Evolutionary conservation across 2,888 invertebrate genomes (phyloP).

Genomic region (Napeogenes inachia): DNA sequence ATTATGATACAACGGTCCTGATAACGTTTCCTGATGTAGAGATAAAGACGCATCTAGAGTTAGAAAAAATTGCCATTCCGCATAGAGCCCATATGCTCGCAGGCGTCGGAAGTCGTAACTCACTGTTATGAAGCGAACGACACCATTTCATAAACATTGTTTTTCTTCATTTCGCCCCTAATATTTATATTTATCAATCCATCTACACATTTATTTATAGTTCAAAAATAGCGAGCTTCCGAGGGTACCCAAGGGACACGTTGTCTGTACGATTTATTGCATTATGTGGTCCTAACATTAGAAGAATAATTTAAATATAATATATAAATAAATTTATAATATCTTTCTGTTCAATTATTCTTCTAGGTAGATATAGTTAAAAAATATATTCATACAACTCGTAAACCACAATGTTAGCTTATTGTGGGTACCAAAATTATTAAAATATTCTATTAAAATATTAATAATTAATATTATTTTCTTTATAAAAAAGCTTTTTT

Average conservation of each 20-base stretch:
- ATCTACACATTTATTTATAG: conserved; percentile 78
- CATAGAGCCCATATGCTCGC: conserved; percentile 66
- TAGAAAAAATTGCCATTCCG: conserved; percentile 62
- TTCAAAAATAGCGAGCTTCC: conserved; percentile 71
- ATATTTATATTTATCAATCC: conserved; percentile 78
- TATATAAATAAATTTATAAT: too few species aligned
- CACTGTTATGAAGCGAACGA: conserved; percentile 77
- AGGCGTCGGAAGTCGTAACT: conserved; percentile 76
- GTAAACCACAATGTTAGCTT: too few species aligned
- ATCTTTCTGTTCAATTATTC: too few species aligned
- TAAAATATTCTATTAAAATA: too few species aligned
- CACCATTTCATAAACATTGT: conserved; percentile 78
- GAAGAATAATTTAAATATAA: neutral
- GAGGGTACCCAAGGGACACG: conserved; percentile 70
- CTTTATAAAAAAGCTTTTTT: too few species aligned
- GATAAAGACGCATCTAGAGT: conserved; percentile 23
- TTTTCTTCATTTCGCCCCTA: conserved; percentile 77
- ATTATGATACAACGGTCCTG: conserved; percentile 13
- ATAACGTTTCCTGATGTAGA: conserved; percentile 18
- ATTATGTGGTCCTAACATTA: conserved; percentile 53
- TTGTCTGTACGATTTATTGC: conserved; percentile 76
- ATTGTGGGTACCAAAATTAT: too few species aligned
- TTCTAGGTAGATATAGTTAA: too few species aligned
- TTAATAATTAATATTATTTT: too few species aligned
- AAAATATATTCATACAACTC: too few species aligned